These are phyloP conservation scores for Diplodus puntazzo DNA, from an alignment of 2,797 vertebrate species.

Conservation along the genomic window DNA sequence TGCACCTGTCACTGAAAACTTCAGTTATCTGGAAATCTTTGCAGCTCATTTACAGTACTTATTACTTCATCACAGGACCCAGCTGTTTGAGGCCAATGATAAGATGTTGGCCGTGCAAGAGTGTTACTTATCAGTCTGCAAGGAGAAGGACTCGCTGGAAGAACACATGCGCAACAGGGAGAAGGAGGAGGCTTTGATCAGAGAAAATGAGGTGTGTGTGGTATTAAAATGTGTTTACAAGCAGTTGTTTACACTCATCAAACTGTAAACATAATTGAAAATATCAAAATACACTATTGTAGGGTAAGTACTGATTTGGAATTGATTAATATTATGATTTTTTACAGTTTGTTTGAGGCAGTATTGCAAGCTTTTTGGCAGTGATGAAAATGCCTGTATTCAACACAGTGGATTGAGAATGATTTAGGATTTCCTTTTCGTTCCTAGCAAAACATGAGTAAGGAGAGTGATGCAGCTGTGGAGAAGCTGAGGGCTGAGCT, in stretches of 20 bases:
- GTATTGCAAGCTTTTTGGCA: background rate
- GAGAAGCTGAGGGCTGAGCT: conserved; percentile 84
- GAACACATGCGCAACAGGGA: conserved; percentile 75
- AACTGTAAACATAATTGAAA: background rate
- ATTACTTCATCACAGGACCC: conserved; percentile 78
- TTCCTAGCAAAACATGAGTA: conserved; percentile 79
- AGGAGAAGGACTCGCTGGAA: conserved; percentile 91
- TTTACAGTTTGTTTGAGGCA: background rate
- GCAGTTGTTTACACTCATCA: background rate
- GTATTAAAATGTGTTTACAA: conserved; percentile 4
- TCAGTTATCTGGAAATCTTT: background rate
- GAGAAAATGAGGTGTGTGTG: conserved; percentile 88
- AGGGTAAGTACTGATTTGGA: background rate
- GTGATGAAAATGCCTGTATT: background rate
- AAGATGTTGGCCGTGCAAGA: conserved; percentile 92
- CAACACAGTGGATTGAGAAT: background rate
- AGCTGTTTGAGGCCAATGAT: conserved; percentile 87
- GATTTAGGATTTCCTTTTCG: conserved; percentile 10
- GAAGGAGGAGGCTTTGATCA: conserved; percentile 79
- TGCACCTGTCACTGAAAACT: background rate
- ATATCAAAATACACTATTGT: background rate
- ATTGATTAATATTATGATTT: background rate
- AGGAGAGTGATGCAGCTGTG: conserved; percentile 81
- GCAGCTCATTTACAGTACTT: background rate
- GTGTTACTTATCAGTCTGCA: conserved; percentile 94